Evolutionary conservation across 2,797 vertebrate genomes (phyloP), one percentile per base, ranked within the genome.

Genomic region (Sarcoramphus papa): DNA sequence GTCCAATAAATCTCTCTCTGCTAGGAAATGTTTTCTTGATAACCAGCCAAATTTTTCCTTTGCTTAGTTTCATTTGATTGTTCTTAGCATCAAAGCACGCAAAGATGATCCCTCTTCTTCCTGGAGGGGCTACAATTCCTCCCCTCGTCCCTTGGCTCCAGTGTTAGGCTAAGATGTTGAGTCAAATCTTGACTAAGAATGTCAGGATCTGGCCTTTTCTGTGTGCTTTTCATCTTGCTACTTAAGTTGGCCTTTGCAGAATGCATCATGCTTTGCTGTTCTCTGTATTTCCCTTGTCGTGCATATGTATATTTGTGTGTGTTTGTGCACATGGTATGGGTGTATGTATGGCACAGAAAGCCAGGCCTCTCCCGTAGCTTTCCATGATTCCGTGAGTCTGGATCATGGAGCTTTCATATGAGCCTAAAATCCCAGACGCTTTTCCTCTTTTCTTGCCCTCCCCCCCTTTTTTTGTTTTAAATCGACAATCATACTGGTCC

Each of bases 21-120:
- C 77, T 94, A 92, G 83, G 95, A 97, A 95, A 82, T 77, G 78
- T 70, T 92, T 91, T 91, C 93, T 94, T 96, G 93, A 95, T 94
- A 91, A 83, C 60, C 78, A 85, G 68, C 93, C 88, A 93, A 2
- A 45, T 87, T 92, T 92, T 84, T 47, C 77, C 62, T 93, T 91
- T 93, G 78, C 81, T 93, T 79, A 51, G 79, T 82, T 88, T 54
- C 53, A 21, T 88, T 85, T 75, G 48, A 67, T 94, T 83, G 89
- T 94, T 94, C 79, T 84, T 84, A 95, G 88, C 77, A 74, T 86
- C 67, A 41, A 79, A 95, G 70, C 90, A 87, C 74, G 77, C 88
- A 93, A 70, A 94, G 84, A 76, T 45, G 67, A 87, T 81, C 54
- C 54, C 7, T 63, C 28, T 73, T 70, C 60, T 83, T 86, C 70